phyloP scores from a whole-genome alignment of 2,888 invertebrate genomes.

The Hylaea fasciaria region DNA sequence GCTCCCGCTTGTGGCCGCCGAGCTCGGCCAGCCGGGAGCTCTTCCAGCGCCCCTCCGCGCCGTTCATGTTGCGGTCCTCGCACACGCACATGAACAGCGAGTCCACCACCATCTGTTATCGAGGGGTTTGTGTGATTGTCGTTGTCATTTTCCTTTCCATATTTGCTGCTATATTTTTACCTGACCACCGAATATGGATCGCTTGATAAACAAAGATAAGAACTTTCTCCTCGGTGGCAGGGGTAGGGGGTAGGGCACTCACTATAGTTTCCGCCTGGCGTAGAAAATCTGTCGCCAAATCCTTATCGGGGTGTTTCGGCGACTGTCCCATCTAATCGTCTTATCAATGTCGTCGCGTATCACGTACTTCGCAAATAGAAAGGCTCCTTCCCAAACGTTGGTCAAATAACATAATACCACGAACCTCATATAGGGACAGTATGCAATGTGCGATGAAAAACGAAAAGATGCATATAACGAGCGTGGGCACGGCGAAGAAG shows the following conservation, averaged over 20 bases:
- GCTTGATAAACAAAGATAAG: too few species aligned
- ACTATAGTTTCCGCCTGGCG: too few species aligned
- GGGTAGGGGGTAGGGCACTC: too few species aligned
- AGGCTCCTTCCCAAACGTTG: too few species aligned
- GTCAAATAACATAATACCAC: slow-evolving; percentile 1
- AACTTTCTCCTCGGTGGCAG: too few species aligned
- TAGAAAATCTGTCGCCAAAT: too few species aligned
- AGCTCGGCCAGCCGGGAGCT: slow-evolving; percentile 85
- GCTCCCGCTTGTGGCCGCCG: slow-evolving; percentile 67
- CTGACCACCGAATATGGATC: too few species aligned
- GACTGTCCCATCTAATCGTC: neutral
- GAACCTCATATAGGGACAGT: slow-evolving; percentile 95
- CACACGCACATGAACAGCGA: slow-evolving; percentile 97
- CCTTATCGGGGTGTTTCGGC: too few species aligned
- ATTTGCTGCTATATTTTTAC: too few species aligned
- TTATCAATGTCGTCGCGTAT: neutral
- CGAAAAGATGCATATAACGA: slow-evolving; percentile 92
- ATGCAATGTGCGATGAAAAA: slow-evolving; percentile 98
- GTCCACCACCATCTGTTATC: slow-evolving; percentile 94
- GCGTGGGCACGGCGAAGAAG: slow-evolving; percentile 94
- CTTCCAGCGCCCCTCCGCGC: slow-evolving; percentile 88
- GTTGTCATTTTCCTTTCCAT: neutral
- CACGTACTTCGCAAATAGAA: too few species aligned
- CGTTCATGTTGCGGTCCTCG: slow-evolving; percentile 94
- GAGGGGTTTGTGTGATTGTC: neutral